A percentile compares a stretch with the other conserved stretches of the same genome.
Conservation (phyloP, 1,140 invertebrate genomes). For the Drosophila novamexicana region DNA sequence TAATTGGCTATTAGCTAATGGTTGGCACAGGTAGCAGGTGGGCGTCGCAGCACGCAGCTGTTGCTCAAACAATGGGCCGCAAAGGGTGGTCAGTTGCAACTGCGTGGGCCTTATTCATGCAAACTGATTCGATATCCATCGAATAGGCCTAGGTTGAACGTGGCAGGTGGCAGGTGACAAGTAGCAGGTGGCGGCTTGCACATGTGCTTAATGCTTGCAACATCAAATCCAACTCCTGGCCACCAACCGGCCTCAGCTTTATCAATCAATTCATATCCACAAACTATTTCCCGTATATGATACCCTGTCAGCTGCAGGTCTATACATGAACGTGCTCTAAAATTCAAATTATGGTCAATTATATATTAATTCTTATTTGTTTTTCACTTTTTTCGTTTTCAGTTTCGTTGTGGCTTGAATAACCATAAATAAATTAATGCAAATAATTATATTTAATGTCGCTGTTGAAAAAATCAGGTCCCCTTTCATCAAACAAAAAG, state of each 20-base stretch:
- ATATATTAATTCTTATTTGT: too few species aligned
- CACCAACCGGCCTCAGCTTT: not conserved
- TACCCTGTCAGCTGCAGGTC: too few species aligned
- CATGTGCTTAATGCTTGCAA: not conserved
- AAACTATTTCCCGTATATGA: too few species aligned
- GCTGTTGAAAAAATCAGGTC: too few species aligned
- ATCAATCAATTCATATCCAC: too few species aligned
- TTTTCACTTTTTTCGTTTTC: too few species aligned
- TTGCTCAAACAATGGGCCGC: slow-evolving; percentile 10
- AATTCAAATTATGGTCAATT: too few species aligned
- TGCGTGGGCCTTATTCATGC: slow-evolving; percentile 18
- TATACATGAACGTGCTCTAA: too few species aligned
- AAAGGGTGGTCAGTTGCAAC: slow-evolving; percentile 1
- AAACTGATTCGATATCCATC: slow-evolving; percentile 20
- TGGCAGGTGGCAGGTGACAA: not conserved
- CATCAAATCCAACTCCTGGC: not conserved
- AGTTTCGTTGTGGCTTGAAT: too few species aligned
- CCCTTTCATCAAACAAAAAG: too few species aligned
- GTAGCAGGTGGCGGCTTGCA: not conserved
- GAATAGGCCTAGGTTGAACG: not conserved
- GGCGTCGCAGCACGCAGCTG: slow-evolving; percentile 20
- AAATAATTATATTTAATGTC: too few species aligned
- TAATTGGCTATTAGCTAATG: slow-evolving; percentile 79
- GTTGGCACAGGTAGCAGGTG: slow-evolving; percentile 10
- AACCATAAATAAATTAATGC: too few species aligned